These are phyloP conservation scores for Bombus terrestris DNA, from an alignment of 1,140 invertebrate genomes.

Conservation along the genomic window DNA sequence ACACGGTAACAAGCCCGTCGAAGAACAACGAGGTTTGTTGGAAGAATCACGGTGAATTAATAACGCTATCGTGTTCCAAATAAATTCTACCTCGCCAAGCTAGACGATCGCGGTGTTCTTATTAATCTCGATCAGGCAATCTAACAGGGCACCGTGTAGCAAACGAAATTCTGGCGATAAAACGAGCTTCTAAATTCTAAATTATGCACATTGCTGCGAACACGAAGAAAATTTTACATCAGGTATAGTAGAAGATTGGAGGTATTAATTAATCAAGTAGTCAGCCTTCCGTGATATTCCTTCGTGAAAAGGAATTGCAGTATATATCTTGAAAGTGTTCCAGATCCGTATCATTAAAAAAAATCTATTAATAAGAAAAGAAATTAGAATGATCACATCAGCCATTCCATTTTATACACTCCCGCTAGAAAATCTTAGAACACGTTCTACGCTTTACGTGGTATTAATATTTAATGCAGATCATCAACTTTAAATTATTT, in stretches of 20 bases:
- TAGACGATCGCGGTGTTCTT: conserved; percentile 29
- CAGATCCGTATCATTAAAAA: too few relatives aligned
- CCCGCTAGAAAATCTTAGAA: too few relatives aligned
- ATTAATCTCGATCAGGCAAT: conserved; percentile 12
- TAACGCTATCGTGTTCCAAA: conserved; percentile 18
- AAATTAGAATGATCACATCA: too few relatives aligned
- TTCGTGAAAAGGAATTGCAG: background rate
- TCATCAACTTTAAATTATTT: too few relatives aligned
- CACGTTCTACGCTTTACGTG: too few relatives aligned
- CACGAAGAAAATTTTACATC: background rate
- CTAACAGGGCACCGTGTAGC: background rate
- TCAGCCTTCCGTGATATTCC: background rate
- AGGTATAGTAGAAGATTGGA: too few relatives aligned
- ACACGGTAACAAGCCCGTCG: conserved; percentile 20
- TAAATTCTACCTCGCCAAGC: conserved; percentile 37
- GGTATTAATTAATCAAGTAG: too few relatives aligned
- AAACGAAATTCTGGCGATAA: conserved; percentile 54
- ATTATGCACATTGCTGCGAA: background rate
- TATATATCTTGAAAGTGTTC: too few relatives aligned
- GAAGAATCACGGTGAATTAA: conserved; percentile 5
- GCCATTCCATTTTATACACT: too few relatives aligned
- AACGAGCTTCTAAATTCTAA: conserved; percentile 20
- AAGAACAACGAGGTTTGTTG: conserved; percentile 16
- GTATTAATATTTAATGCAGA: too few relatives aligned
- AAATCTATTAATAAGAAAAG: too few relatives aligned